Conservation (phyloP, 1,140 invertebrate genomes). For the Cydia fagiglandana region DNA sequence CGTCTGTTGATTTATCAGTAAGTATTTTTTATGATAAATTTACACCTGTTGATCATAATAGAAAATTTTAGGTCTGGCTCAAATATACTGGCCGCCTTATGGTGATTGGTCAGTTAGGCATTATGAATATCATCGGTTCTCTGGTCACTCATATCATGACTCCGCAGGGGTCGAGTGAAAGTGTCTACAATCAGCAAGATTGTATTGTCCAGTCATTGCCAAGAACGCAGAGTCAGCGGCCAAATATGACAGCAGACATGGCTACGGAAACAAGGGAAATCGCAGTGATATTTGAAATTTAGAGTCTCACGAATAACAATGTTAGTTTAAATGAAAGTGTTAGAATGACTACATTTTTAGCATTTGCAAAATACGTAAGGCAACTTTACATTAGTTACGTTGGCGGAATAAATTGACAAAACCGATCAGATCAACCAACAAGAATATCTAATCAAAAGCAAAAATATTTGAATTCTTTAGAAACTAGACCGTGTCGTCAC, state of each 20-base stretch:
- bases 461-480: neutral
- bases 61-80: neutral
- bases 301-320: conserved; percentile 22
- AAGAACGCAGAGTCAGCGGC: conserved; percentile 32
- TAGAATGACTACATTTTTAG: neutral
- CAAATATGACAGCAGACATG: conserved; percentile 22
- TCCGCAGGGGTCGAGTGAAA: conserved; percentile 34
- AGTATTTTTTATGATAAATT: no score
- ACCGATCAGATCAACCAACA: neutral
- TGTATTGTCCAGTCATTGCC: conserved; percentile 32
- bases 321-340: conserved; percentile 23
- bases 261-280: neutral
- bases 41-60: no score
- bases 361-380: neutral
- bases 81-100: neutral
- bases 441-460: neutral
- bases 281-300: conserved; percentile 7
- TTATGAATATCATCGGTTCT: neutral
- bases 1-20: no score
- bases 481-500: neutral
- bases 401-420: neutral
- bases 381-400: neutral
- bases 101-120: neutral
- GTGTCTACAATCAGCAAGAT: conserved; percentile 34
- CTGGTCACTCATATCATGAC: neutral